phyloP scores from a whole-genome alignment of 2,888 invertebrate genomes.

The Toxonevra muliebris region DNA sequence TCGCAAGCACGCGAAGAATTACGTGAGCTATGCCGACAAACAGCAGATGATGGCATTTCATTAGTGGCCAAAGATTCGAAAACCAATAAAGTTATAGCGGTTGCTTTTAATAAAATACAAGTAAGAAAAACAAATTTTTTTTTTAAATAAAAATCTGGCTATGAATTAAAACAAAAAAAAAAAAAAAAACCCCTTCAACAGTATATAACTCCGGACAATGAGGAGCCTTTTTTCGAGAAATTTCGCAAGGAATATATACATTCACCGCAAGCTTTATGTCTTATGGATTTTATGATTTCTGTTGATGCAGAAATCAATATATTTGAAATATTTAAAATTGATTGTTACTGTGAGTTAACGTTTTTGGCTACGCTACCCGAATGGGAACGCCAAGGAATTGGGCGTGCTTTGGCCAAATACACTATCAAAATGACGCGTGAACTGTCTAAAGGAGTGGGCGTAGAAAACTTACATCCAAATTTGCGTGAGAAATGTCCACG shows the following conservation, averaged over 20 bases:
- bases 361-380: conserved; percentile 70
- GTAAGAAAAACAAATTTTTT: conserved; percentile 54
- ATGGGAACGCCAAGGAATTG: conserved; percentile 69
- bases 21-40: conserved; percentile 69
- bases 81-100: conserved; percentile 70
- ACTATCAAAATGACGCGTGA: conserved; percentile 69
- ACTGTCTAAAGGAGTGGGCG: conserved; percentile 65
- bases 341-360: conserved; percentile 75
- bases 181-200: conserved; percentile 27
- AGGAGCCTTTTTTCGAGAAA: conserved; percentile 56
- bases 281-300: conserved; percentile 74
- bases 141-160: not conserved
- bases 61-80: conserved; percentile 70
- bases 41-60: conserved; percentile 73
- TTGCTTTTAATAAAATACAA: conserved; percentile 76
- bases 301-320: conserved; percentile 71
- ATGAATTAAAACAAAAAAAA: not conserved
- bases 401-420: conserved; percentile 66
- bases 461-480: conserved; percentile 55
- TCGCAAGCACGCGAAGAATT: conserved; percentile 69
- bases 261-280: conserved; percentile 68
- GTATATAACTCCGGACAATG: conserved; percentile 50
- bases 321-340: conserved; percentile 70
- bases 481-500: conserved; percentile 50
- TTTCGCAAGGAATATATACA: conserved; percentile 66